Conservation (phyloP, 2,888 invertebrate genomes). For the Nephrotoma flavescens region DNA sequence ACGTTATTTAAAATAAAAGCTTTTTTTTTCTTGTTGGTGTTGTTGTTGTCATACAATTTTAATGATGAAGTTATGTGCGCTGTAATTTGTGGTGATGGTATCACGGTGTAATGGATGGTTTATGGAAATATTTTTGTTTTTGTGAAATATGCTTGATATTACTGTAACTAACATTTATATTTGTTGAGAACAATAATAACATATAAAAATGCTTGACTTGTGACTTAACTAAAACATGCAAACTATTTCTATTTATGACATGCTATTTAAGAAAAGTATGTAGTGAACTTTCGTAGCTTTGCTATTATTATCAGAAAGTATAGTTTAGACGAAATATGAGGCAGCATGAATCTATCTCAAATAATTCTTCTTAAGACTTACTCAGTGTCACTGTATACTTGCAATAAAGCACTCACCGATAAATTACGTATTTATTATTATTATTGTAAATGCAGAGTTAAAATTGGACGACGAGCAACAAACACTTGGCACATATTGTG, state of each 20-base stretch:
- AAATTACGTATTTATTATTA: too few relatives aligned
- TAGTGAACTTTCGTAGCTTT: too few relatives aligned
- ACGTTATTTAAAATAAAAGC: not conserved
- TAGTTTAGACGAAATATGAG: too few relatives aligned
- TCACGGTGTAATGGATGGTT: not conserved
- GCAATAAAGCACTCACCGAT: too few relatives aligned
- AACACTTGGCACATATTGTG: too few relatives aligned
- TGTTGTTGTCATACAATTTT: not conserved
- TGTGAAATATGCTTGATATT: not conserved
- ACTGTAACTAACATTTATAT: not conserved
- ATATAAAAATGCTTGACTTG: not conserved
- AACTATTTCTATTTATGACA: not conserved
- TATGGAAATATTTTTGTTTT: not conserved
- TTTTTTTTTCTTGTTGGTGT: not conserved
- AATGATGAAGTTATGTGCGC: not conserved
- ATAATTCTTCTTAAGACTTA: too few relatives aligned
- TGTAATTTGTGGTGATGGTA: not conserved
- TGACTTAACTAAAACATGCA: not conserved
- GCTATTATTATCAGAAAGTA: too few relatives aligned
- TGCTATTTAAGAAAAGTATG: too few relatives aligned
- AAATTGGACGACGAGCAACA: too few relatives aligned
- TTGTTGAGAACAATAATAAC: not conserved
- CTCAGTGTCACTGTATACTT: too few relatives aligned
- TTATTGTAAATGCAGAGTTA: too few relatives aligned
- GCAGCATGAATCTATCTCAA: too few relatives aligned